Conservation (phyloP, 1,140 invertebrate genomes). For the Armadillidium nasatum region DNA sequence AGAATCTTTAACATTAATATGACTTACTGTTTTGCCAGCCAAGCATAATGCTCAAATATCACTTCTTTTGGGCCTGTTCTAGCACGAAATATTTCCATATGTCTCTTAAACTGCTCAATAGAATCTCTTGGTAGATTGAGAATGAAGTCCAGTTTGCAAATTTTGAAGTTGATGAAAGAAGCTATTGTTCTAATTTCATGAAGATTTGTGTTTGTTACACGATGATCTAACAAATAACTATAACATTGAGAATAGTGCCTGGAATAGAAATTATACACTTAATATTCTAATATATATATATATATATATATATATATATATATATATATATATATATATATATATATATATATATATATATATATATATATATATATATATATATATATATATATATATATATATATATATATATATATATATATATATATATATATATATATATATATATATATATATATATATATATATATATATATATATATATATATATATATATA, state of each 20-base stretch:
- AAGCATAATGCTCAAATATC: slow-evolving; percentile 90
- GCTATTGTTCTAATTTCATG: slow-evolving; percentile 92
- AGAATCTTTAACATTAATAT: neutral
- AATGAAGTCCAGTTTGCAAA: slow-evolving; percentile 61
- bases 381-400: slow-evolving; percentile 20
- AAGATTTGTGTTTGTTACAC: slow-evolving; percentile 81
- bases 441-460: slow-evolving; percentile 17
- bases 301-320: neutral
- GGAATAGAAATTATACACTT: slow-evolving; percentile 45
- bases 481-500: slow-evolving; percentile 16
- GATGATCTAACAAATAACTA: slow-evolving; percentile 76
- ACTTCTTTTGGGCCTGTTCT: slow-evolving; percentile 72
- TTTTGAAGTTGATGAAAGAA: slow-evolving; percentile 89
- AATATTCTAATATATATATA: slow-evolving; percentile 20
- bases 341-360: slow-evolving; percentile 21
- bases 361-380: slow-evolving; percentile 22
- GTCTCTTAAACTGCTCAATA: slow-evolving; percentile 84
- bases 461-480: slow-evolving; percentile 17
- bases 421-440: slow-evolving; percentile 12
- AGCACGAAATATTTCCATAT: slow-evolving; percentile 80
- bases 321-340: slow-evolving; percentile 3
- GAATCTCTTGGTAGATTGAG: slow-evolving; percentile 85
- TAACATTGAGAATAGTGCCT: slow-evolving; percentile 92
- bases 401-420: slow-evolving; percentile 12
- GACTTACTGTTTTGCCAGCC: slow-evolving; percentile 89